Evolutionary conservation across 2,888 invertebrate species (phyloP).

Genomic region (Amphipoea oculea): DNA sequence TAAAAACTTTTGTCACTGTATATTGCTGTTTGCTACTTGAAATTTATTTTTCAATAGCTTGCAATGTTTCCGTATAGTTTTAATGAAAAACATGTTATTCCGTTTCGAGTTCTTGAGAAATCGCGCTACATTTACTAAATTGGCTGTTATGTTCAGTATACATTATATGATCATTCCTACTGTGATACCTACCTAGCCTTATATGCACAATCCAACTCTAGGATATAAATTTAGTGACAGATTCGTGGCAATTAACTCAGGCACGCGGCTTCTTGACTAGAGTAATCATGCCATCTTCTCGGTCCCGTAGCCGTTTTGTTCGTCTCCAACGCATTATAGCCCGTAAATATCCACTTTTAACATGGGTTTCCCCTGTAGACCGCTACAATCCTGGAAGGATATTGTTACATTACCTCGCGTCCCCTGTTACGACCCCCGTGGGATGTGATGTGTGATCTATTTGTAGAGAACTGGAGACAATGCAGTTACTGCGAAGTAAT

Average conservation of each 20-base stretch:
- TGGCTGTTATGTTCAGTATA: conserved; percentile 36
- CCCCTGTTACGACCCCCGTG: conserved; percentile 49
- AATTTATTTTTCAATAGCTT: conserved; percentile 40
- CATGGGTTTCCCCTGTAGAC: conserved; percentile 57
- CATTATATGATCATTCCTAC: conserved; percentile 6
- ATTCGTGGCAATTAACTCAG: conserved; percentile 19
- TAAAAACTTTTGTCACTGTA: conserved; percentile 45
- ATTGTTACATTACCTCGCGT: conserved; percentile 52
- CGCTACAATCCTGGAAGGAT: conserved; percentile 55
- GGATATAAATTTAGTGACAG: conserved; percentile 4
- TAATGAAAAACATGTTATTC: conserved; percentile 50
- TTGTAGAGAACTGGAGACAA: conserved; percentile 27
- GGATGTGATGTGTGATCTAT: conserved; percentile 58
- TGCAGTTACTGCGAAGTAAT: conserved; percentile 11
- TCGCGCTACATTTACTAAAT: conserved; percentile 40
- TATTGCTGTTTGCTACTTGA: conserved; percentile 32
- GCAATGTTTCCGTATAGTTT: conserved; percentile 49
- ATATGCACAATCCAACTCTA: neutral
- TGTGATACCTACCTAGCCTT: conserved; percentile 1
- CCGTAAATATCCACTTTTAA: conserved; percentile 61
- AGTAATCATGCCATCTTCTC: conserved; percentile 22
- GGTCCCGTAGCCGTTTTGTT: conserved; percentile 24
- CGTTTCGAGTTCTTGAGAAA: conserved; percentile 40
- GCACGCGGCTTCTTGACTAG: neutral
- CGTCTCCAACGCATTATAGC: conserved; percentile 51